A percentile compares a stretch with the other conserved stretches of the same genome.
These are phyloP conservation scores for Schizaphis graminum DNA, from an alignment of 2,888 invertebrate genomes.

Conservation along the genomic window DNA sequence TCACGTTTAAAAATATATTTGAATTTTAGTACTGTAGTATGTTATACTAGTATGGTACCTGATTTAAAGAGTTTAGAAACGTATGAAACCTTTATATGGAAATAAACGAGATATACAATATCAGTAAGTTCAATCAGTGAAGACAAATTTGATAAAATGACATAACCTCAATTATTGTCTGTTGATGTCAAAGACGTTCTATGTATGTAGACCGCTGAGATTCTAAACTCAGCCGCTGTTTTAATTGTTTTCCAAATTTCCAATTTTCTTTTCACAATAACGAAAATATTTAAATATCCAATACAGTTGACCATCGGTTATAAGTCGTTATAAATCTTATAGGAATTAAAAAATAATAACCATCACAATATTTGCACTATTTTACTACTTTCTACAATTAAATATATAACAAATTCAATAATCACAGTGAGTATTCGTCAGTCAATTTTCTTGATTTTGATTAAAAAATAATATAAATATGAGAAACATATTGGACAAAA, in stretches of 20 bases:
- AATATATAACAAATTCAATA: neutral
- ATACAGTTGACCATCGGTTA: neutral
- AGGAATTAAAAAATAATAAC: neutral
- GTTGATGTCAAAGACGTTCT: conserved; percentile 8
- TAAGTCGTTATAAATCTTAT: neutral
- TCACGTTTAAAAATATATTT: neutral
- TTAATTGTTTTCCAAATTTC: neutral
- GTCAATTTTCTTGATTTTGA: neutral
- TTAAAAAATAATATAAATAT: neutral
- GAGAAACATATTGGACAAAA: neutral
- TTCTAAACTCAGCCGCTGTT: neutral
- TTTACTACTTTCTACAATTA: neutral
- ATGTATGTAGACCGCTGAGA: neutral
- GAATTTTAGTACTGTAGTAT: neutral
- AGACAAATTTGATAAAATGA: neutral
- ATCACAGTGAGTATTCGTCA: neutral
- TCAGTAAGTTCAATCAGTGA: no score
- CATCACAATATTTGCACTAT: neutral
- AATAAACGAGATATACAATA: neutral
- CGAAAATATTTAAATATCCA: neutral
- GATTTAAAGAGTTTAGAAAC: neutral
- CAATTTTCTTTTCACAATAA: neutral
- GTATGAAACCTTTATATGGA: neutral
- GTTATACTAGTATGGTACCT: neutral
- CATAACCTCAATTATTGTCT: conserved; percentile 59